Evolutionary conservation across 2,888 invertebrate species (phyloP).

Genomic region (Phengaris alcon): DNA sequence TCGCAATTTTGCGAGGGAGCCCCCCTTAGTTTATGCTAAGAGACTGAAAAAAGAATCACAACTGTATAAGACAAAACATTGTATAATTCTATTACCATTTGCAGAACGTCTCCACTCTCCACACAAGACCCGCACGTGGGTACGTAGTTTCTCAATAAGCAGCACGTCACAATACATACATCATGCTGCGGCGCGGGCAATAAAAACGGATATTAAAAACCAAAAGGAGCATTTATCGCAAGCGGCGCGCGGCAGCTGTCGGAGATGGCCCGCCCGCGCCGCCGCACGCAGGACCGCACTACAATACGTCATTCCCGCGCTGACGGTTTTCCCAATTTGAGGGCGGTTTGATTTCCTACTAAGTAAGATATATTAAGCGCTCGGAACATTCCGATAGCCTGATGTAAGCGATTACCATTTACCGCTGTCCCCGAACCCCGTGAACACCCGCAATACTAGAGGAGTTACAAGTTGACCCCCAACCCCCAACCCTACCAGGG

Average conservation of each 20-base stretch:
- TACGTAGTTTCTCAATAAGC: background rate
- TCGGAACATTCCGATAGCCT: no score
- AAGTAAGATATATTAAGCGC: no score
- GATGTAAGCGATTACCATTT: no score
- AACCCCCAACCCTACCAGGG: no score
- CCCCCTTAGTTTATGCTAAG: background rate
- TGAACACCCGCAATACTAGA: no score
- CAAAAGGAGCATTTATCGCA: constrained; percentile 55
- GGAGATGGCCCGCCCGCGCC: background rate
- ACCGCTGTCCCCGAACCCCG: no score
- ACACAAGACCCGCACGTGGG: background rate
- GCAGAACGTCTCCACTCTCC: background rate
- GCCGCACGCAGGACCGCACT: constrained; percentile 3
- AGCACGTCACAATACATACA: constrained; percentile 18
- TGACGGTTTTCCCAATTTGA: no score
- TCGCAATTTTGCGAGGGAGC: background rate
- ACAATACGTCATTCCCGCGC: background rate
- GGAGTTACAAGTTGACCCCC: no score
- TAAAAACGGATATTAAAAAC: constrained; percentile 53
- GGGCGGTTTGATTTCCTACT: no score
- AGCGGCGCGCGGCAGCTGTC: constrained; percentile 53
- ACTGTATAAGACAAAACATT: background rate
- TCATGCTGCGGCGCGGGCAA: constrained; percentile 39
- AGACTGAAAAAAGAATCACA: background rate
- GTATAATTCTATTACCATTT: background rate